Evolutionary conservation across 2,888 invertebrate genomes (phyloP), one percentile per base, ranked within the genome.

Genomic region (Chymomyza amoena): DNA sequence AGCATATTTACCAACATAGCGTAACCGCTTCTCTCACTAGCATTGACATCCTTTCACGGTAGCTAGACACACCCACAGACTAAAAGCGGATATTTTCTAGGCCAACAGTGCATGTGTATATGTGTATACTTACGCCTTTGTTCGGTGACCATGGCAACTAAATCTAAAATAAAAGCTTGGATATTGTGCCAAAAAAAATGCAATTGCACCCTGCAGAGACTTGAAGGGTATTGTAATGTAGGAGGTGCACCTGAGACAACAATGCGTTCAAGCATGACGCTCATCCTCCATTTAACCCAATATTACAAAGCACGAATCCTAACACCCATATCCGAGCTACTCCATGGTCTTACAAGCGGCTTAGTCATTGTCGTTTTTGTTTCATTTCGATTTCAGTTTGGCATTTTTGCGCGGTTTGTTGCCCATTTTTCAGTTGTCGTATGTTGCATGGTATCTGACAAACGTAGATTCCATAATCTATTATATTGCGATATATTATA

Each of bases 121-220:
- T 57, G n/a, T n/a, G n/a, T n/a, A n/a, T n/a, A n/a, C n/a, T 91
- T 90, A 92, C 89, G 90, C 84, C 91, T 91, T 80, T 91, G 91
- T 88, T 92, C 92, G 67, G 90, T 90, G 77, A 84, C 87, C 85
- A 90, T 81, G 77, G 92, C 92, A 89, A 91, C 89, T 87, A 91
- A 89, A 90, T 92, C 92, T 86, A 92, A 90, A 76, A 91, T 89
- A 89, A n/a, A 91, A 86, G 91, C 92, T 64, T 92, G 92, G 73
- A 92, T 89, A 80, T 90, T 90, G 89, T 92, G 92, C 75, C n/a
- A 91, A 88, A 77, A 91, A 82, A 84, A 92, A 90, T 81, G 90
- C 89, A 82, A 90, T 87, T 78, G 90, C 83, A 78, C 89, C 89
- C 88, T 92, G 90, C 84, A 91, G 81, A 81, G 89, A 89, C 88